Conservation (phyloP, 2,888 invertebrate genomes). For the Busseola fusca region DNA sequence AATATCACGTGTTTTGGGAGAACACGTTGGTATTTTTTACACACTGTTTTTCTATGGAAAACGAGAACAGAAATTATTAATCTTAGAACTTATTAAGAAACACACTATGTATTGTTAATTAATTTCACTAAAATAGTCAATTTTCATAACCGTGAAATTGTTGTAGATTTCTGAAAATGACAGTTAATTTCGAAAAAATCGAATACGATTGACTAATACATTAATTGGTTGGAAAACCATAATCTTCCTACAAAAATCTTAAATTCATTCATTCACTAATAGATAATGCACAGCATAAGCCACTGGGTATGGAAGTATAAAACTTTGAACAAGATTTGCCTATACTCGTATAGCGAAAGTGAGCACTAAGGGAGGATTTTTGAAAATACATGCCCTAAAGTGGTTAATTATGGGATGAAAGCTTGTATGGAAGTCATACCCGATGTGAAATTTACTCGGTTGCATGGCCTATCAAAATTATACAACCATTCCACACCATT, state of each 20-base stretch:
- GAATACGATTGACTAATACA: not conserved
- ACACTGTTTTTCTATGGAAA: not conserved
- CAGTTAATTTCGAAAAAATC: too few relatives aligned
- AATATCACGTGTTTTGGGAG: not conserved
- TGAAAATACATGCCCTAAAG: not conserved
- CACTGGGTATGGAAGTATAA: not conserved
- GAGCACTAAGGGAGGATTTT: not conserved
- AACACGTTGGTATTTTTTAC: not conserved
- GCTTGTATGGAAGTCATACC: not conserved
- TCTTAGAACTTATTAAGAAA: not conserved
- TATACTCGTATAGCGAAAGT: not conserved
- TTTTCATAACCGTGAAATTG: not conserved
- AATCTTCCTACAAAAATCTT: not conserved
- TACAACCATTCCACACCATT: not conserved
- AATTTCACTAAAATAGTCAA: not conserved
- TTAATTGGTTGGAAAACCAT: not conserved
- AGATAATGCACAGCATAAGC: not conserved
- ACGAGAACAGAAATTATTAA: not conserved
- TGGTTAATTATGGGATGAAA: not conserved
- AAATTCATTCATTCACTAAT: not conserved
- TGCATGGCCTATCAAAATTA: too few relatives aligned
- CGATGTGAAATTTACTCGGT: too few relatives aligned
- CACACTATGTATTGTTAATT: not conserved
- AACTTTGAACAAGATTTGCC: not conserved
- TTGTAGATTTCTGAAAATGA: not conserved